These are phyloP conservation scores for Drosophila repletoides DNA, from an alignment of 1,140 invertebrate species.

Conservation along the genomic window DNA sequence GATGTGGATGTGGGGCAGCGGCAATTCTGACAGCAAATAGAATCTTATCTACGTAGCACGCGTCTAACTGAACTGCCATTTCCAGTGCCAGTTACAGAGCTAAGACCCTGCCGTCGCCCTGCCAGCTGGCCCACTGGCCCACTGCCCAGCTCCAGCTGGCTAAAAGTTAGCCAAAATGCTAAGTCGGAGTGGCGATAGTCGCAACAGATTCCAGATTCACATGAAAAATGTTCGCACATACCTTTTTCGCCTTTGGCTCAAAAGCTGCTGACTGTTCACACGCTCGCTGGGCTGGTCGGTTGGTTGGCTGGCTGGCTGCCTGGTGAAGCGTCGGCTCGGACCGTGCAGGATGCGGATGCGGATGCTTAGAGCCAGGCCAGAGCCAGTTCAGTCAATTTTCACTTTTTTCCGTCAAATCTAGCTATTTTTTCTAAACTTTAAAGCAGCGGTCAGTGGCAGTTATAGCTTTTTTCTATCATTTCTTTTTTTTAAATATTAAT, in stretches of 20 bases:
- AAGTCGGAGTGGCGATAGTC: constrained; percentile 23
- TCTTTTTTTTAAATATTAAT: too few relatives aligned
- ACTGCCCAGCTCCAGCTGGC: constrained; percentile 8
- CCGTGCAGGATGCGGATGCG: neutral
- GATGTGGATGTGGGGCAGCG: neutral
- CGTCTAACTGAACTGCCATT: constrained; percentile 52
- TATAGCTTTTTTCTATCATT: too few relatives aligned
- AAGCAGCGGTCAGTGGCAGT: too few relatives aligned
- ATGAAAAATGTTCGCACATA: constrained; percentile 73
- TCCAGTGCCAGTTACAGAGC: too few relatives aligned
- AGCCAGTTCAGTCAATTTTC: too few relatives aligned
- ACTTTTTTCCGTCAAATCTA: too few relatives aligned
- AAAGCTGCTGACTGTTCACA: constrained; percentile 65
- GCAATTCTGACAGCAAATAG: constrained; percentile 54
- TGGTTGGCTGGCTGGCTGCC: constrained; percentile 1
- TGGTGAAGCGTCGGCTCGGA: neutral
- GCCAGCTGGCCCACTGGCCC: constrained; percentile 2
- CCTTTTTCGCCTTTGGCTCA: constrained; percentile 51
- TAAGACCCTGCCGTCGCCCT: too few relatives aligned
- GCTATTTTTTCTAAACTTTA: too few relatives aligned
- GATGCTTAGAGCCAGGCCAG: too few relatives aligned
- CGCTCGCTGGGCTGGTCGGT: constrained; percentile 42
- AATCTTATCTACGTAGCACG: constrained; percentile 67
- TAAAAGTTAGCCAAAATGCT: constrained; percentile 26
- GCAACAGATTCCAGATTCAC: constrained; percentile 40